Percentiles rank a stretch among this genome's conserved stretches.
phyloP scores from a whole-genome alignment of 2,888 invertebrate species.

The Macrophya annulata region DNA sequence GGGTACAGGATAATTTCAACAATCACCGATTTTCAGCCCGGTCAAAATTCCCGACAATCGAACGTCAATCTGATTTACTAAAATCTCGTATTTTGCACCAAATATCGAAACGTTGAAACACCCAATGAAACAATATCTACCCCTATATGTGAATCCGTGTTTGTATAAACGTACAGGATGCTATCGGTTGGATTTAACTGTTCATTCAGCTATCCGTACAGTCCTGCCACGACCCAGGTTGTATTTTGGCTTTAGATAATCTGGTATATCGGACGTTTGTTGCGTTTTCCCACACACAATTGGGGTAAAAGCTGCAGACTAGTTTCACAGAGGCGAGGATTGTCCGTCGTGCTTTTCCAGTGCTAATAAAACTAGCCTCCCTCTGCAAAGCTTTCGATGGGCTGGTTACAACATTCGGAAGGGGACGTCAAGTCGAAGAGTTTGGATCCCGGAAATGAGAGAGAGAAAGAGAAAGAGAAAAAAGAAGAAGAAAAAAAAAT shows the following conservation, averaged over 20 bases:
- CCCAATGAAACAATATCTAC: not conserved
- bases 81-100: constrained; percentile 7
- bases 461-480: no score
- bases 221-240: not conserved
- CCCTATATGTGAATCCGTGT: not conserved
- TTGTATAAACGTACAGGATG: constrained; percentile 19
- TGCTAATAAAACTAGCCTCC: constrained; percentile 3
- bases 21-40: not conserved
- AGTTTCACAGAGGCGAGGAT: not conserved
- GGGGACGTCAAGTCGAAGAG: not conserved
- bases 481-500: not conserved
- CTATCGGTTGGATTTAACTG: constrained; percentile 39
- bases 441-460: not conserved
- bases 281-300: constrained; percentile 6
- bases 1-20: not conserved
- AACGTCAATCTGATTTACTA: not conserved
- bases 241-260: constrained; percentile 44
- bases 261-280: constrained; percentile 22
- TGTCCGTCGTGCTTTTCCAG: not conserved
- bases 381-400: not conserved
- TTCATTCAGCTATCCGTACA: constrained; percentile 38
- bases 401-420: not conserved
- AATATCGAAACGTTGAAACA: constrained; percentile 18
- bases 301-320: not conserved
- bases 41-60: not conserved